These are phyloP conservation scores for Phalera bucephala DNA, from an alignment of 2,888 invertebrate species.

Conservation along the genomic window DNA sequence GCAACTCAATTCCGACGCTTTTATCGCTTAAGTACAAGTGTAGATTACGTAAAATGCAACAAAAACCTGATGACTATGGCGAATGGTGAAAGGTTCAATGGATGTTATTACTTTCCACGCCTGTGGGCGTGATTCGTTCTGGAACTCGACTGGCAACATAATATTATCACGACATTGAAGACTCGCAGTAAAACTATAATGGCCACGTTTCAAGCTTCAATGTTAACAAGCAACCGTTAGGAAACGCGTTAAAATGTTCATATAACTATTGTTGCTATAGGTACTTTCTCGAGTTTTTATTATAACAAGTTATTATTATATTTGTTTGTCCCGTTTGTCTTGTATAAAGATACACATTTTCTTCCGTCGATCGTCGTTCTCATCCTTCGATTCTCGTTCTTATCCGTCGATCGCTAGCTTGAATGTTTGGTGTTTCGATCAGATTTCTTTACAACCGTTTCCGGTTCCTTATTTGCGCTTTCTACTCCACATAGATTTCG, in stretches of 20 bases:
- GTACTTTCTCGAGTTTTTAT: too few species aligned
- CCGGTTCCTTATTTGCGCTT: too few species aligned
- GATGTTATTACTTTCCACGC: constrained; percentile 27
- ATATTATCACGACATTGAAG: constrained; percentile 12
- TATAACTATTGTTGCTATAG: too few species aligned
- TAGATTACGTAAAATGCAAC: constrained; percentile 19
- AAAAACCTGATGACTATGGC: constrained; percentile 29
- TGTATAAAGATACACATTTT: too few species aligned
- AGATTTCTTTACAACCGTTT: too few species aligned
- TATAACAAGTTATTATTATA: too few species aligned
- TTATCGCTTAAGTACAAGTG: constrained; percentile 13
- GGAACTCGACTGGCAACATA: constrained; percentile 5
- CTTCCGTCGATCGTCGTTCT: too few species aligned
- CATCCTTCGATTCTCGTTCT: too few species aligned
- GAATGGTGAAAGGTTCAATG: constrained; percentile 34
- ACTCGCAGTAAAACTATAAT: constrained; percentile 16
- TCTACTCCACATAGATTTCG: too few species aligned
- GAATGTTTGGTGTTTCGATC: too few species aligned
- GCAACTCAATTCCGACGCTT: constrained; percentile 4
- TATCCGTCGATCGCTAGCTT: too few species aligned
- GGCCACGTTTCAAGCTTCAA: constrained; percentile 7
- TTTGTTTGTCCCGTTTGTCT: too few species aligned
- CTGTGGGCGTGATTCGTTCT: constrained; percentile 10
- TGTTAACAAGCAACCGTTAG: constrained; percentile 3
- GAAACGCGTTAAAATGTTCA: constrained; percentile 9